A percentile compares a stretch with the other conserved stretches of the same genome.
These are phyloP conservation scores for Trachelus troglodyta DNA, from an alignment of 2,888 invertebrate species.

Conservation along the genomic window DNA sequence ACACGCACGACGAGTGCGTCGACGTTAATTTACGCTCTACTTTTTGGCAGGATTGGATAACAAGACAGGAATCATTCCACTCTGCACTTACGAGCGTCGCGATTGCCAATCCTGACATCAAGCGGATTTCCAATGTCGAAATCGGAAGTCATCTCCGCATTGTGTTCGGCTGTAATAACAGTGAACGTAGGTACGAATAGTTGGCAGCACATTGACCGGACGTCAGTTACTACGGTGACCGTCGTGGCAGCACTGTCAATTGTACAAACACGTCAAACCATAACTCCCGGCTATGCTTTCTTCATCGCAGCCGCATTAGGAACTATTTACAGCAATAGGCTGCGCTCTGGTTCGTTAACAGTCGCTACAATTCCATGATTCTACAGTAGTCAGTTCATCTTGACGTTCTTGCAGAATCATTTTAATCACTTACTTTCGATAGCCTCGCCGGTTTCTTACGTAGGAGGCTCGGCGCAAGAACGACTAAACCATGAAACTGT, in stretches of 20 bases:
- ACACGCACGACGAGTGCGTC: background rate
- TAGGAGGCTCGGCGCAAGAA: background rate
- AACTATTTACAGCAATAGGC: conserved; percentile 57
- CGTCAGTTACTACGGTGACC: background rate
- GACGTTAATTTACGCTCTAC: background rate
- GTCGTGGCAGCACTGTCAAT: background rate
- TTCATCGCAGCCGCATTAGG: conserved; percentile 50
- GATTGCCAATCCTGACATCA: background rate
- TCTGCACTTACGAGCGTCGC: background rate
- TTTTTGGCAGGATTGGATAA: background rate
- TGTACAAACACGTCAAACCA: background rate
- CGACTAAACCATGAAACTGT: background rate
- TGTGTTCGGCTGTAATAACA: conserved; percentile 31
- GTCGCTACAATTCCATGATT: conserved; percentile 13
- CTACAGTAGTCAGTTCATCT: background rate
- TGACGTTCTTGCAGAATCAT: background rate
- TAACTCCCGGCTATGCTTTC: conserved; percentile 53
- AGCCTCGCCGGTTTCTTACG: background rate
- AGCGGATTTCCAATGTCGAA: conserved; percentile 18
- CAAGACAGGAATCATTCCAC: background rate
- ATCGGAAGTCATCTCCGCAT: conserved; percentile 33
- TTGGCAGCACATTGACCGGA: conserved; percentile 33
- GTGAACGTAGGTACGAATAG: conserved; percentile 30
- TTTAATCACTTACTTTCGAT: conserved; percentile 5
- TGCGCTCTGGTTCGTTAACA: conserved; percentile 57